phyloP scores from a whole-genome alignment of 2,888 invertebrate species.

The Schizotus pectinicornis region DNA sequence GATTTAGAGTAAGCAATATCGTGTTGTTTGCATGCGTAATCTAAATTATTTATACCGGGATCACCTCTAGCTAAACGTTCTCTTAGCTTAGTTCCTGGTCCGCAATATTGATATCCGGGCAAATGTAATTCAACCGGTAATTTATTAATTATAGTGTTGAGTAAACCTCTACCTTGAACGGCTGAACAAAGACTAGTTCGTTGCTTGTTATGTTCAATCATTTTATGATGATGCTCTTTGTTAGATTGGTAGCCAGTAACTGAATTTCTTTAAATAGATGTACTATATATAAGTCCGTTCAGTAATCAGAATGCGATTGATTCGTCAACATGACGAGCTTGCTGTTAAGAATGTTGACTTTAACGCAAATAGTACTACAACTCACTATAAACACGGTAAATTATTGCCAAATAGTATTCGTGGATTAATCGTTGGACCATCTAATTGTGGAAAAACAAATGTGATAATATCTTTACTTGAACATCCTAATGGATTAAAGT shows the following conservation, averaged over 20 bases:
- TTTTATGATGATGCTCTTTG: conserved; percentile 13
- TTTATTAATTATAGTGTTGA: conserved; percentile 31
- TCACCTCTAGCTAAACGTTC: conserved; percentile 47
- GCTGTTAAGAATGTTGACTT: conserved; percentile 10
- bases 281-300: conserved; percentile 4
- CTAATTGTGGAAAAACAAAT: conserved; percentile 53
- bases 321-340: conserved; percentile 15
- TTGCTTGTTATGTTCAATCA: background rate
- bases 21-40: conserved; percentile 47
- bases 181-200: background rate
- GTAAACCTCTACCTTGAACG: conserved; percentile 24
- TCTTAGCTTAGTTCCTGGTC: conserved; percentile 40
- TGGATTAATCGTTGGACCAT: conserved; percentile 46
- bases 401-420: conserved; percentile 43
- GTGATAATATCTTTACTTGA: conserved; percentile 45
- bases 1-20: conserved; percentile 45
- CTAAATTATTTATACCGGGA: conserved; percentile 46
- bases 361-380: background rate
- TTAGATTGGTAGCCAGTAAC: background rate
- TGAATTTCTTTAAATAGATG: conserved; percentile 9
- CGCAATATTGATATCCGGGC: conserved; percentile 38
- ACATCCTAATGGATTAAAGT: conserved; percentile 48
- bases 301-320: conserved; percentile 16
- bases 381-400: conserved; percentile 37
- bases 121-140: conserved; percentile 34